Evolutionary conservation across 1,140 invertebrate species (phyloP).

Genomic region (Drosophila athabasca): DNA sequence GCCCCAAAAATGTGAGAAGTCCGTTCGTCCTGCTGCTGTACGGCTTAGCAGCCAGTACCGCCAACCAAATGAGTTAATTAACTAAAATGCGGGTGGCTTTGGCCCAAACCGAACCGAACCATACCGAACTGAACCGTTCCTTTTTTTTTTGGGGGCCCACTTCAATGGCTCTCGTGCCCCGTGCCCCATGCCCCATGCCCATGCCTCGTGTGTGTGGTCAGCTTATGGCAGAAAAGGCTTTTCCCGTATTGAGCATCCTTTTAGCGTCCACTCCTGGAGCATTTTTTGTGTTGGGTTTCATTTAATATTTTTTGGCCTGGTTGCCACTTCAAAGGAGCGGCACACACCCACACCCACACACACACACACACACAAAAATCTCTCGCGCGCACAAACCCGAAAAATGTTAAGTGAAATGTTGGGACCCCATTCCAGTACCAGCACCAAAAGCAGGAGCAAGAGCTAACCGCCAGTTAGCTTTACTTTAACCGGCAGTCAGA

Average conservation of each 20-base stretch:
- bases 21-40: conserved; percentile 36
- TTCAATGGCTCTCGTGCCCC: conserved; percentile 51
- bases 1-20: conserved; percentile 42
- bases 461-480: too few relatives aligned
- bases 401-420: conserved; percentile 82
- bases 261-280: conserved; percentile 44
- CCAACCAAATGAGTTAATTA: conserved; percentile 84
- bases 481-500: too few relatives aligned
- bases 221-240: conserved; percentile 74
- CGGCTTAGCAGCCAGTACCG: conserved; percentile 66
- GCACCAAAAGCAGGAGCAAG: too few relatives aligned
- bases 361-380: conserved; percentile 29
- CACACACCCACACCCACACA: not conserved
- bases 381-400: conserved; percentile 37
- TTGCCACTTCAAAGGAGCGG: conserved; percentile 72
- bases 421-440: conserved; percentile 23
- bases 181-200: conserved; percentile 14
- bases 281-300: conserved; percentile 72
- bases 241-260: conserved; percentile 72
- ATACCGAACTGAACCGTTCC: not conserved
- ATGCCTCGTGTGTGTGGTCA: conserved; percentile 70
- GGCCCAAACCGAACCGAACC: conserved; percentile 3
- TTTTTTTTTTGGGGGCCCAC: conserved; percentile 49
- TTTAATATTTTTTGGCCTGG: conserved; percentile 75
- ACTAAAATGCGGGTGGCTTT: conserved; percentile 84